Evolutionary conservation across 1,140 invertebrate species (phyloP).

Genomic region (Vollenhovia emeryi): DNA sequence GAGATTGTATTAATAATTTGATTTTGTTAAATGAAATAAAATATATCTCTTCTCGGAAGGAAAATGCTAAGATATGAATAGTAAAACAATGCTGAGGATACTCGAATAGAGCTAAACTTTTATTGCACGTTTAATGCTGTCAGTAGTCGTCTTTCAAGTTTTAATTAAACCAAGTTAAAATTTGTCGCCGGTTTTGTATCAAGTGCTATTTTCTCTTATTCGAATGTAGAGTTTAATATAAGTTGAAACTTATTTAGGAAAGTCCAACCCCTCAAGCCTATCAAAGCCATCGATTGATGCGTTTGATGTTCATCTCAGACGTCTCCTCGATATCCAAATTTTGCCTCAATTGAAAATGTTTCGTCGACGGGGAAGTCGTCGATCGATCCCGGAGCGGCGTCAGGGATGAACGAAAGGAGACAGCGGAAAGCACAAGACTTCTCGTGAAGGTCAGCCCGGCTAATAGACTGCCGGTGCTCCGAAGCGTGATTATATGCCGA

Average conservation of each 20-base stretch:
- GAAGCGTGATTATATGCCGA: conserved; percentile 54
- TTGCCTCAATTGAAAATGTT: conserved; percentile 37
- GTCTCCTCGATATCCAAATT: not conserved
- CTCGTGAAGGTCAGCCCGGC: conserved; percentile 6
- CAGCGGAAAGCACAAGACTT: conserved; percentile 25
- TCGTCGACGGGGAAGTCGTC: conserved; percentile 14
- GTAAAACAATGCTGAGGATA: not conserved
- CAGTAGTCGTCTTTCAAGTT: not conserved
- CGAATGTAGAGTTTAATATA: not conserved
- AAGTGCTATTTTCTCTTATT: not conserved
- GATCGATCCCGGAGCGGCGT: conserved; percentile 23
- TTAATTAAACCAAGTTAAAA: not conserved
- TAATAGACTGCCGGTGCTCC: conserved; percentile 53
- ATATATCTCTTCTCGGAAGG: not conserved
- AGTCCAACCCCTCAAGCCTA: not conserved
- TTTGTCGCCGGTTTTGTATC: not conserved
- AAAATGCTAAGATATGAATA: not conserved
- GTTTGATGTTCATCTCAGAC: conserved; percentile 12
- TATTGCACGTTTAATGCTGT: not conserved
- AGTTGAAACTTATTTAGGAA: not conserved
- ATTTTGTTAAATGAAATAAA: not conserved
- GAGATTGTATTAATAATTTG: not conserved
- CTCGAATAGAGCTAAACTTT: not conserved
- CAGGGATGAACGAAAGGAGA: conserved; percentile 22
- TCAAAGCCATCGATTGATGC: not conserved